Base-by-base conservation (phyloP, 2,888 invertebrate genomes). In the Troilus luridus region DNA sequence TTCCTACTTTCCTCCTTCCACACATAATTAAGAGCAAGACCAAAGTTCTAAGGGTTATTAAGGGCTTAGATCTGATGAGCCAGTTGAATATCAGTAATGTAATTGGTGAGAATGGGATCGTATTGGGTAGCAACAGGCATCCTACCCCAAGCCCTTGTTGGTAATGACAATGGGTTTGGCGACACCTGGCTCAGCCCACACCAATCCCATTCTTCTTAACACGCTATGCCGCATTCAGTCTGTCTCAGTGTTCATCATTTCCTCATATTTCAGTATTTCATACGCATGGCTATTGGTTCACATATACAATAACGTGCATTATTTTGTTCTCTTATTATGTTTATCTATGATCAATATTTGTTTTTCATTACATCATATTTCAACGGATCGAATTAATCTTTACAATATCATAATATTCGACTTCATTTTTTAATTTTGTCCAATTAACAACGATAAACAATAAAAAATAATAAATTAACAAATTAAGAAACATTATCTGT, bases 111-210 rank as follows among this genome's bases (percentile, higher is more conserved):
- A 77, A 77, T 67, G 11, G 67, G 24, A 27, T 41, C 27, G 72
- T 41, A 77, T 41, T 41, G 72, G 72, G 72, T 77, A 77, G 72
- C 72, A 77, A 77, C 72, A 77, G 72, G 72, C 27, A 24, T 67
- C 9, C 24, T 12, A 24, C 67, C 67, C 72, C 24, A 5, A 27
- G 2, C 27, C 72, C 72, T 8, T 77, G 27, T 77, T 27, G 72
- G 41, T 77, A 77, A 77, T 77, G 72, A 77, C 72, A 77, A 27
- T 17, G 27, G 72, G 72, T 17, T 77, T 41, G 21, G 72, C 27
- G 72, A 27, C 72, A 77, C 72, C 72, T 77, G 72, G 41, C 41
- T 0, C 72, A 41, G 41, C 72, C 72, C 72, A 41, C 72, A 77
- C 72, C 72, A 12, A 77, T 12, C 9, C 24, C 27, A 27, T 77